These are phyloP conservation scores for Mus pahari DNA, from an alignment of 2,113 vertebrate genomes.

Conservation along the genomic window DNA sequence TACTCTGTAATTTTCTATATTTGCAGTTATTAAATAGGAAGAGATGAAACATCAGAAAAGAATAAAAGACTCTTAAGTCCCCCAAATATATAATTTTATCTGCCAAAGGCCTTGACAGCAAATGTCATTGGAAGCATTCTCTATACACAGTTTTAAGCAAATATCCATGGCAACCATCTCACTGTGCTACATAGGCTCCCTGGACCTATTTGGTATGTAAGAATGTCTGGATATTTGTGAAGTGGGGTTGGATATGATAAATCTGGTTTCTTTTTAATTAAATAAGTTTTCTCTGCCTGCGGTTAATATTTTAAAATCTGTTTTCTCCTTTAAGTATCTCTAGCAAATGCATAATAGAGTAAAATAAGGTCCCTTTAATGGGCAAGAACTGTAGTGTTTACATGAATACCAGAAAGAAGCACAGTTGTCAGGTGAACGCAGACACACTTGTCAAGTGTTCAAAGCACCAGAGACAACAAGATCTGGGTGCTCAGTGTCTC, in stretches of 20 bases:
- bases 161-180: slow-evolving; percentile 80
- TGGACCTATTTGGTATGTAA: slow-evolving; percentile 70
- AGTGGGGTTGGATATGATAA: background rate
- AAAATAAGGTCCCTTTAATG: slow-evolving; percentile 24
- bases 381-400: background rate
- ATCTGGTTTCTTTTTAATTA: background rate
- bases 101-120: slow-evolving; percentile 72
- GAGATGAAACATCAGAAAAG: background rate
- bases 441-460: background rate
- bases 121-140: slow-evolving; percentile 77
- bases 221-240: slow-evolving; percentile 38
- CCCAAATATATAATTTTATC: slow-evolving; percentile 66
- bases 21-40: slow-evolving; percentile 21
- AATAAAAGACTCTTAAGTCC: background rate
- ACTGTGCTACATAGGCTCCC: slow-evolving; percentile 64
- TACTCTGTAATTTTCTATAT: background rate
- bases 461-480: background rate
- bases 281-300: slow-evolving; percentile 13
- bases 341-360: background rate
- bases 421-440: no score
- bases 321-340: background rate
- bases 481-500: background rate
- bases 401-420: background rate
- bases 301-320: slow-evolving; percentile 8
- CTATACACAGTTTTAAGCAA: slow-evolving; percentile 75